These are phyloP conservation scores for Sebastes nivosus DNA, from an alignment of 2,797 vertebrate species.

Conservation along the genomic window DNA sequence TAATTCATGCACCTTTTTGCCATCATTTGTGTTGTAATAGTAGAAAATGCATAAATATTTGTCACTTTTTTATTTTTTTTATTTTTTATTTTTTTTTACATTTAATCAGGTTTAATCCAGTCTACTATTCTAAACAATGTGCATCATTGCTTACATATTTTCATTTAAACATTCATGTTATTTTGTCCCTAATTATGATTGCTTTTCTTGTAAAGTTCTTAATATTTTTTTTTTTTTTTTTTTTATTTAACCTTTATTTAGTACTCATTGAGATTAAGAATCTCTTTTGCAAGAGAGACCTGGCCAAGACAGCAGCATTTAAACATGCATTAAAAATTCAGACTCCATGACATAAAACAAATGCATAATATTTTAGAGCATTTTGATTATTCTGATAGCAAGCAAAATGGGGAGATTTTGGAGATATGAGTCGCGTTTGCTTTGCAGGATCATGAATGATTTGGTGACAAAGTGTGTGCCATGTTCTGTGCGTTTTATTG, in stretches of 20 bases:
- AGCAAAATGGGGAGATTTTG: not conserved
- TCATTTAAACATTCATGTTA: not conserved
- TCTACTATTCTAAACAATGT: not conserved
- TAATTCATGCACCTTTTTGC: not conserved
- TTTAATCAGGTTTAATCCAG: not conserved
- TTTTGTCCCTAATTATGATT: not conserved
- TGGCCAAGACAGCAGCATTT: too few species aligned
- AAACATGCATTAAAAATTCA: too few species aligned
- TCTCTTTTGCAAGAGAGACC: too few species aligned
- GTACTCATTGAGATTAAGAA: too few species aligned
- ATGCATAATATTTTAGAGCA: not conserved
- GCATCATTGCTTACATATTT: constrained; percentile 2
- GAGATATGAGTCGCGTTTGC: not conserved
- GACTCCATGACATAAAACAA: too few species aligned
- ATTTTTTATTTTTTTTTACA: not conserved
- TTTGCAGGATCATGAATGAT: not conserved
- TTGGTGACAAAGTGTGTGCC: not conserved
- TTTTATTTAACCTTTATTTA: too few species aligned
- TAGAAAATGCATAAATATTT: not conserved
- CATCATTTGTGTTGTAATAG: not conserved
- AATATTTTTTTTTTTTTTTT: not conserved
- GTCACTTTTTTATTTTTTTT: not conserved
- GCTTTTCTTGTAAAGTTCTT: constrained; percentile 3
- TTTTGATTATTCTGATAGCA: not conserved
- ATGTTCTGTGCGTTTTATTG: constrained; percentile 24